A percentile compares a stretch with the other conserved stretches of the same genome.
These are phyloP conservation scores for Danio kyathit DNA, from an alignment of 2,797 vertebrate genomes.

Conservation along the genomic window DNA sequence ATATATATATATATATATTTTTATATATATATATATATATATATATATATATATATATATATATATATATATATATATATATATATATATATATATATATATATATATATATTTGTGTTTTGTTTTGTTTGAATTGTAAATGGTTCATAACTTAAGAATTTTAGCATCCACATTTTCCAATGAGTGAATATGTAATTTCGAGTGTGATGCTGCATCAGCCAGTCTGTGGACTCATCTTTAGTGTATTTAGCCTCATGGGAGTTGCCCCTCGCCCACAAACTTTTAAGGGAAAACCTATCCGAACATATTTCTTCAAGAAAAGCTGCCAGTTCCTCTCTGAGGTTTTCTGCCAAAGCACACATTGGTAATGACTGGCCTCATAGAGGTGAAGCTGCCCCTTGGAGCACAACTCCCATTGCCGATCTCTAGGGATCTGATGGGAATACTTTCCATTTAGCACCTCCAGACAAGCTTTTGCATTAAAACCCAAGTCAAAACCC, in stretches of 20 bases:
- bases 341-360: conserved; percentile 49
- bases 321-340: conserved; percentile 24
- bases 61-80: too few species aligned
- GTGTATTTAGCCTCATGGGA: conserved; percentile 12
- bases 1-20: too few species aligned
- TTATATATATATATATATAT: too few species aligned
- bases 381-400: conserved; percentile 57
- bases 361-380: conserved; percentile 66
- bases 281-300: conserved; percentile 8
- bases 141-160: too few species aligned
- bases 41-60: too few species aligned
- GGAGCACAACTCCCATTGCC: conserved; percentile 61
- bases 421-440: conserved; percentile 55
- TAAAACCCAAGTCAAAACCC: conserved; percentile 19
- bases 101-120: too few species aligned
- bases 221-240: not conserved
- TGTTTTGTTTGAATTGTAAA: too few species aligned
- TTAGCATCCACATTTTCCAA: too few species aligned
- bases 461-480: conserved; percentile 52
- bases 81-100: too few species aligned
- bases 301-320: conserved; percentile 26
- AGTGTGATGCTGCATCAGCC: not conserved
- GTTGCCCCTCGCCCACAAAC: not conserved
- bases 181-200: too few species aligned
- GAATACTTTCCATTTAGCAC: conserved; percentile 68